phyloP scores from a whole-genome alignment of 1,140 invertebrate species.

The Drosophila triauraria region DNA sequence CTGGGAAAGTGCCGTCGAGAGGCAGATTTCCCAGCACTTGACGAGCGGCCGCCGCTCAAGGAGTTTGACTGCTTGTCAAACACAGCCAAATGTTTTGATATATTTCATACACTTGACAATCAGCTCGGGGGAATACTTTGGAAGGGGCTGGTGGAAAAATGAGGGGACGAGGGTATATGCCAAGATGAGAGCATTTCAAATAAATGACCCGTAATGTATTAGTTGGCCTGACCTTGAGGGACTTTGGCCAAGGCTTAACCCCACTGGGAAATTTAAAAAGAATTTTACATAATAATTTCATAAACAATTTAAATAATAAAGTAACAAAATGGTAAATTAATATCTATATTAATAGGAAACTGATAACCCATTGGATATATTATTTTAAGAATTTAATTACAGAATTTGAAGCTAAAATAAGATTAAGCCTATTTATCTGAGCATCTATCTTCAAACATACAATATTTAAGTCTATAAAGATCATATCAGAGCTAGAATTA shows the following conservation, averaged over 20 bases:
- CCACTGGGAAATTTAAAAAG: not conserved
- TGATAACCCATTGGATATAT: no score
- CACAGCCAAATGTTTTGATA: conserved; percentile 79
- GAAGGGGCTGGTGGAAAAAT: not conserved
- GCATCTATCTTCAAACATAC: no score
- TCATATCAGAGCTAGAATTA: not conserved
- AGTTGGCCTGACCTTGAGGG: conserved; percentile 44
- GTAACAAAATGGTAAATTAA: no score
- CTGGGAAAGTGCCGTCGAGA: conserved; percentile 39
- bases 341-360: no score
- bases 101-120: conserved; percentile 80
- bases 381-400: no score
- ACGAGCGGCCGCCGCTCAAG: conserved; percentile 72
- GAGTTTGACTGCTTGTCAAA: conserved; percentile 80
- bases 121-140: conserved; percentile 23
- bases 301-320: no score
- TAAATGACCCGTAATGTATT: conserved; percentile 76
- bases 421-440: no score
- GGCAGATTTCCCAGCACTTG: conserved; percentile 57
- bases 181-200: conserved; percentile 59
- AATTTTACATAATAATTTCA: no score
- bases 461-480: no score
- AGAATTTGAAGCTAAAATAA: no score
- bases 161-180: not conserved
- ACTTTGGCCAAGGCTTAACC: conserved; percentile 28